These are phyloP conservation scores for Tinea trinotella DNA, from an alignment of 2,888 invertebrate genomes.

Conservation along the genomic window DNA sequence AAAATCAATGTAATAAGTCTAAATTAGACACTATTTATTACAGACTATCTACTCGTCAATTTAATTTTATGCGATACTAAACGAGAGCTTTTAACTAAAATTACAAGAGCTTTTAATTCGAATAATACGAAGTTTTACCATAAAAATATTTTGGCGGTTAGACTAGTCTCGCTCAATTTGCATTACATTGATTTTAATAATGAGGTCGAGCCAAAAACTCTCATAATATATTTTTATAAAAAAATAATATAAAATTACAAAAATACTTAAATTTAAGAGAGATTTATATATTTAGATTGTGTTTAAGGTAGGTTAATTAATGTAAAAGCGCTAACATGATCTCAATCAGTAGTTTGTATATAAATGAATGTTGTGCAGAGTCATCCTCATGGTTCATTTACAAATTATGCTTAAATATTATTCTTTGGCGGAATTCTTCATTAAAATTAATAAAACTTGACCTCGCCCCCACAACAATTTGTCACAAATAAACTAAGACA, in stretches of 20 bases:
- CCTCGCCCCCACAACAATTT: no score
- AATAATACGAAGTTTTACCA: no score
- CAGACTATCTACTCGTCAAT: no score
- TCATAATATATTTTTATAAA: constrained; percentile 6
- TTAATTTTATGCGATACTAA: no score
- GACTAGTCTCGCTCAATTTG: neutral
- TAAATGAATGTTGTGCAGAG: neutral
- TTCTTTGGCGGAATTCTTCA: neutral
- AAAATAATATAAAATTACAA: neutral
- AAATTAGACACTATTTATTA: no score
- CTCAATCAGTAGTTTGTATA: neutral
- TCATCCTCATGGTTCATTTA: neutral
- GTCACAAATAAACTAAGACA: no score
- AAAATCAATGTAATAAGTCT: no score
- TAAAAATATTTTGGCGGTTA: neutral
- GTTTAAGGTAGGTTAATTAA: neutral
- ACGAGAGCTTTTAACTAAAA: no score
- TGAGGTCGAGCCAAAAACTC: neutral
- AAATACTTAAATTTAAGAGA: neutral
- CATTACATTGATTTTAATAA: neutral
- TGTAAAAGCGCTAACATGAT: neutral
- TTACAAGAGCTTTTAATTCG: no score
- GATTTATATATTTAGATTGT: neutral
- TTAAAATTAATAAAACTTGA: neutral
- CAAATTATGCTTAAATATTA: neutral